phyloP scores from a whole-genome alignment of 2,797 vertebrate species.

The Harpagifer antarcticus region DNA sequence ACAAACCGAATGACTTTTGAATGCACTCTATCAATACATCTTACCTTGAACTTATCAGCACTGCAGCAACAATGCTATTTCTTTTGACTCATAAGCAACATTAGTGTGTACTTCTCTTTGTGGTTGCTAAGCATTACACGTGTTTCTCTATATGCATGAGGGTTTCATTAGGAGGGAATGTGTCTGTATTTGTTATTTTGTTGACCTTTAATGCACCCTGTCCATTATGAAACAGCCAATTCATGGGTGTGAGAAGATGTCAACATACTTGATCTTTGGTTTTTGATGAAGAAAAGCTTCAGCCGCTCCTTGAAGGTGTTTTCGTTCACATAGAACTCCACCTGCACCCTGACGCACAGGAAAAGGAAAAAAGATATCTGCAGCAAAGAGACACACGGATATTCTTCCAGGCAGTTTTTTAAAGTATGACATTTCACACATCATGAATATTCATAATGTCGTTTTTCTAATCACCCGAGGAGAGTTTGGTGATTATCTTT shows the following conservation, averaged over 20 bases:
- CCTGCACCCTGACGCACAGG: slow-evolving; percentile 83
- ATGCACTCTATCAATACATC: no score
- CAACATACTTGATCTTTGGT: slow-evolving; percentile 92
- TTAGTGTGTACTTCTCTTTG: neutral
- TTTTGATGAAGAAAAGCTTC: slow-evolving; percentile 92
- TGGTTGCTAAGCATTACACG: neutral
- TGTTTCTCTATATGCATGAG: neutral
- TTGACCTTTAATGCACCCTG: neutral
- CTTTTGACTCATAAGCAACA: neutral
- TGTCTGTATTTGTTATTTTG: neutral
- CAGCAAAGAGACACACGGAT: neutral
- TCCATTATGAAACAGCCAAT: slow-evolving; percentile 2
- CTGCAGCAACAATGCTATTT: neutral
- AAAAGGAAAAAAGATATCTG: neutral
- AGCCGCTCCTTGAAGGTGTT: slow-evolving; percentile 91
- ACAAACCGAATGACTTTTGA: no score
- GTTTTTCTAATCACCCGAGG: slow-evolving; percentile 47
- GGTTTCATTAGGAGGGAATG: neutral
- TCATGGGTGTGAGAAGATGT: neutral
- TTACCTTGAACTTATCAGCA: no score
- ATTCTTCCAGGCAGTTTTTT: neutral
- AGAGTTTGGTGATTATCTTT: slow-evolving; percentile 43
- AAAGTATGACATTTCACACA: slow-evolving; percentile 9
- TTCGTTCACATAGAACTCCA: slow-evolving; percentile 91
- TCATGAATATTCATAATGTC: slow-evolving; percentile 41